phyloP scores from a whole-genome alignment of 2,797 vertebrate genomes.

The Acanthurus tractus region DNA sequence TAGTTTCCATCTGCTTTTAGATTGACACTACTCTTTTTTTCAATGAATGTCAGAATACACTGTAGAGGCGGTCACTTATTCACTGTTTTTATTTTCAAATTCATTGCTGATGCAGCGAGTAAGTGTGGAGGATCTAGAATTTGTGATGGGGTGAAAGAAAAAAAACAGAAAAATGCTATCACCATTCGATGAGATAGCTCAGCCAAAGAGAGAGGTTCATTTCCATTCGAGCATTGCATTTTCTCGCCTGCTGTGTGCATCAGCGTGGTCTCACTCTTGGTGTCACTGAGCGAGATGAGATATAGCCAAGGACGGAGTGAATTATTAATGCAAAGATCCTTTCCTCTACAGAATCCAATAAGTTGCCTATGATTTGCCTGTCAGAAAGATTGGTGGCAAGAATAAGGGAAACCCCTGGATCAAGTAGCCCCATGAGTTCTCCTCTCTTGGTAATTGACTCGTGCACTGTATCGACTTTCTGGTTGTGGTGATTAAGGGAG shows the following conservation, averaged over 20 bases:
- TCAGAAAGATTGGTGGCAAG: slow-evolving; percentile 74
- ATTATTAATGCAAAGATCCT: slow-evolving; percentile 84
- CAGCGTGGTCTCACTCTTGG: slow-evolving; percentile 51
- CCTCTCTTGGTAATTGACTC: slow-evolving; percentile 78
- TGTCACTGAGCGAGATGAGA: slow-evolving; percentile 57
- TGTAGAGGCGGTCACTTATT: slow-evolving; percentile 34
- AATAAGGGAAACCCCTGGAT: slow-evolving; percentile 62
- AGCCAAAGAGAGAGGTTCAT: slow-evolving; percentile 55
- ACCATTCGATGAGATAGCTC: slow-evolving; percentile 51
- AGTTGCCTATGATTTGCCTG: slow-evolving; percentile 79
- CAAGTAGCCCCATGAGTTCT: slow-evolving; percentile 55
- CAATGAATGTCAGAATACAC: slow-evolving; percentile 34
- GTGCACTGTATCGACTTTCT: slow-evolving; percentile 79
- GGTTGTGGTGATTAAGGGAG: slow-evolving; percentile 80
- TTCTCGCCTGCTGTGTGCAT: slow-evolving; percentile 42
- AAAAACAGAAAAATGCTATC: slow-evolving; percentile 45
- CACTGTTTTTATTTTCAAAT: slow-evolving; percentile 29
- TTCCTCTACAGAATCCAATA: slow-evolving; percentile 77
- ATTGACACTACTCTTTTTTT: slow-evolving; percentile 12
- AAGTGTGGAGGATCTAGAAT: slow-evolving; percentile 42
- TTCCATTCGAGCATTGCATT: slow-evolving; percentile 68
- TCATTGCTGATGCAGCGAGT: not conserved
- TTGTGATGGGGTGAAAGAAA: slow-evolving; percentile 44
- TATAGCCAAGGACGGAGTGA: slow-evolving; percentile 70
- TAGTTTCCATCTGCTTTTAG: slow-evolving; percentile 25